Base-by-base conservation (phyloP, 2,797 vertebrate genomes). In the Sphenopsis melanotis region DNA sequence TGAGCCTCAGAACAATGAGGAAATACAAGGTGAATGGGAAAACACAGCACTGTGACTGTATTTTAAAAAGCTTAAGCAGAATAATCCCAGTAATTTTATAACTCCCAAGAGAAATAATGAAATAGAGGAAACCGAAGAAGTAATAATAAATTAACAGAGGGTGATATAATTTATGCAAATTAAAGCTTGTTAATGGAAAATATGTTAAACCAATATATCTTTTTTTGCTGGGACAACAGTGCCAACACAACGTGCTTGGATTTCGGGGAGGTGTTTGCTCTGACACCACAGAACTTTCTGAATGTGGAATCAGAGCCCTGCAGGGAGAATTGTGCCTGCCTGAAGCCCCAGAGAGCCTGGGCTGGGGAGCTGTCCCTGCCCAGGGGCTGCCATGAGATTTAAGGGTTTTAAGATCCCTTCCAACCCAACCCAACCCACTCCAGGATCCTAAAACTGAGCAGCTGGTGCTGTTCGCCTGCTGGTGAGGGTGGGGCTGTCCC, bases 121-220 rank as follows among this genome's bases (percentile, higher is more conserved):
- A 90, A 83, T 20, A 85, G 46, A 86, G 20, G 83, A 83, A 90
- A 91, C 46, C 1, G 12, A 89, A 91, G 61, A 49, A 83, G 91
- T 64, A 64, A 78, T 78, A 90, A 89, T 92, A 92, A 94, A 95
- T 88, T 90, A 93, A 88, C 78, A 49, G 53, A 64, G 46, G 36
- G 57, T 32, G 82, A 81, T 78, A 87, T 94, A 90, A 95, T 93
- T 91, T 90, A 89, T 88, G 89, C 65, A 93, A 95, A 96, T 94
- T 68, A 89, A 83, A 83, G 82, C 87, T 89, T 68, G 82, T 90
- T 92, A 94, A 89, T 93, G 79, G 87, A 63, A 75, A 93, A 94
- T 39, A 78, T 95, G 93, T 89, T 91, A 70, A 94, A 80, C 70
- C 75, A 91, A 91, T 82, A 20, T 1, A 87, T 74, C 78, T 92